Conservation (phyloP, 2,888 invertebrate genomes). For the Habroteleia sp. region DNA sequence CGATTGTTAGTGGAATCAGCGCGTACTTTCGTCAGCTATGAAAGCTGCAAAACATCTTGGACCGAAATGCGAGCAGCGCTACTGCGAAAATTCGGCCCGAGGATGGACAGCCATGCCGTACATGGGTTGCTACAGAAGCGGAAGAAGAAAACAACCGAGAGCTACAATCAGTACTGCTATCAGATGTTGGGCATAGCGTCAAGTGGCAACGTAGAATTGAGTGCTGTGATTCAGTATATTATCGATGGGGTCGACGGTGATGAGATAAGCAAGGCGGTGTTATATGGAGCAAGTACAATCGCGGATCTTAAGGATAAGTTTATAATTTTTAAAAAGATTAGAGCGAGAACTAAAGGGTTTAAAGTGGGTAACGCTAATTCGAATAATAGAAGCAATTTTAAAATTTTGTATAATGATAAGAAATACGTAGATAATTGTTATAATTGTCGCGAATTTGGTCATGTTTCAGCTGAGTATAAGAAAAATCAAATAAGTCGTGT, state of each 20-base stretch:
- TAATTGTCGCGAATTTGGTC: slow-evolving; percentile 23
- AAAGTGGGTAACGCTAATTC: slow-evolving; percentile 1
- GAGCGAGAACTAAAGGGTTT: slow-evolving; percentile 12
- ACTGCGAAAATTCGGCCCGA: neutral
- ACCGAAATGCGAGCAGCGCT: neutral
- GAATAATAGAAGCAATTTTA: neutral
- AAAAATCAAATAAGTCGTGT: slow-evolving; percentile 14
- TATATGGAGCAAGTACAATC: slow-evolving; percentile 43
- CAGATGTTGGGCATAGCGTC: slow-evolving; percentile 48
- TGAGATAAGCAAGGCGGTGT: slow-evolving; percentile 35
- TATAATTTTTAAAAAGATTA: slow-evolving; percentile 20
- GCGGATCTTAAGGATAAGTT: slow-evolving; percentile 45
- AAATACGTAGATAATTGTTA: slow-evolving; percentile 17
- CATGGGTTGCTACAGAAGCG: slow-evolving; percentile 26
- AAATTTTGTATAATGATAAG: slow-evolving; percentile 3
- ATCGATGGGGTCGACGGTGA: slow-evolving; percentile 31
- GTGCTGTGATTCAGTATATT: slow-evolving; percentile 34
- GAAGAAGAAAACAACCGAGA: slow-evolving; percentile 33
- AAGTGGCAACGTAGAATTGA: slow-evolving; percentile 36
- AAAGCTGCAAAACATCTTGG: neutral
- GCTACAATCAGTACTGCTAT: slow-evolving; percentile 49
- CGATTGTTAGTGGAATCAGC: neutral
- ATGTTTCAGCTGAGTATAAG: slow-evolving; percentile 11
- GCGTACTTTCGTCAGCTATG: neutral
- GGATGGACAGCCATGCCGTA: slow-evolving; percentile 4